These are phyloP conservation scores for Redunca redunca DNA, from an alignment of 2,113 vertebrate species.

Conservation along the genomic window DNA sequence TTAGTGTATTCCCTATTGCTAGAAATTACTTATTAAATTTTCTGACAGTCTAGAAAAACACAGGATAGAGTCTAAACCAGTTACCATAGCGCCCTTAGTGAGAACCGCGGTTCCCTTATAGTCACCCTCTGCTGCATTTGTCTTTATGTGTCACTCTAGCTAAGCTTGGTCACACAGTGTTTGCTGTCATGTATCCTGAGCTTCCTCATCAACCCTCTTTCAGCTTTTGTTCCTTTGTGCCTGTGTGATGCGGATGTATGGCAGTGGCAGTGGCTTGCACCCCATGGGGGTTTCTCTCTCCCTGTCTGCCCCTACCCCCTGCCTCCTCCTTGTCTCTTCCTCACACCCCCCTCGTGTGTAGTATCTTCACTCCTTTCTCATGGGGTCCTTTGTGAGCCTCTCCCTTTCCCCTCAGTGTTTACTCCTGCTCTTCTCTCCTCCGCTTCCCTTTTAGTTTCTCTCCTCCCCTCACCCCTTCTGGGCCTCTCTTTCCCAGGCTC, in stretches of 20 bases:
- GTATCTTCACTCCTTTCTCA: not conserved
- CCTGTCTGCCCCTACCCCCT: too few species aligned
- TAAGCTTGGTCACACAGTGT: not conserved
- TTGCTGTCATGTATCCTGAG: not conserved
- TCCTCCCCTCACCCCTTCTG: too few species aligned
- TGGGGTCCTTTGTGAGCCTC: not conserved
- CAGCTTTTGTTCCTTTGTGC: not conserved
- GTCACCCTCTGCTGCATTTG: not conserved
- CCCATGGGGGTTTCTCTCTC: not conserved
- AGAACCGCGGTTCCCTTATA: not conserved
- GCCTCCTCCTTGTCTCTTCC: not conserved
- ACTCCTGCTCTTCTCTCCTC: not conserved
- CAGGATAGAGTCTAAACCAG: not conserved
- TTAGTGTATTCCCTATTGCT: not conserved
- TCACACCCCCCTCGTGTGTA: not conserved
- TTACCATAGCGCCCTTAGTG: not conserved
- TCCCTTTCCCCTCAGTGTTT: not conserved
- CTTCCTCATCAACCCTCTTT: not conserved
- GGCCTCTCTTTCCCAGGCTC: not conserved
- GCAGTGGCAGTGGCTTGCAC: not conserved
- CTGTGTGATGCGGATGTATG: not conserved
- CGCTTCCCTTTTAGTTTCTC: not conserved
- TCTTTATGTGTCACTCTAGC: not conserved
- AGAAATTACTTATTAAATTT: conserved; percentile 1
- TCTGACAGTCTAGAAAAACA: not conserved